These are phyloP conservation scores for Notarius quadriscutis DNA, from an alignment of 2,113 vertebrate genomes.

Conservation along the genomic window DNA sequence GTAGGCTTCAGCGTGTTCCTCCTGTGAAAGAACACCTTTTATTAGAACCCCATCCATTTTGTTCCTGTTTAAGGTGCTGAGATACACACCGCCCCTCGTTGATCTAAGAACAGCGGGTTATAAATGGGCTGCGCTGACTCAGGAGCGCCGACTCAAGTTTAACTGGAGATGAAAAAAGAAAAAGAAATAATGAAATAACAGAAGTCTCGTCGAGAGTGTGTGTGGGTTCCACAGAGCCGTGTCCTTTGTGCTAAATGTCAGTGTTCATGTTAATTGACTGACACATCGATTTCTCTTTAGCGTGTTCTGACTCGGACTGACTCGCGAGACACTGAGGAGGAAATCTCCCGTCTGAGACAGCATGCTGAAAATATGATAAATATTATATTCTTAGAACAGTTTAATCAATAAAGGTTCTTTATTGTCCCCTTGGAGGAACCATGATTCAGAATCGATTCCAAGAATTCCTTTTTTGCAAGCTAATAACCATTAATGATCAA, in stretches of 20 bases:
- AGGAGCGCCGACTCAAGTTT: constrained; percentile 44
- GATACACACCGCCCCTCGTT: constrained; percentile 15
- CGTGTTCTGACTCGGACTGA: constrained; percentile 22
- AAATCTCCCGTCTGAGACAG: neutral
- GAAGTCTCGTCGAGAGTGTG: neutral
- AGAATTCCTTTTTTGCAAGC: neutral
- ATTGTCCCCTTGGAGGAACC: neutral
- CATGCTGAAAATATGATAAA: too few relatives aligned
- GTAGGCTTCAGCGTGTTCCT: constrained; percentile 26
- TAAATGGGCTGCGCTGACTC: constrained; percentile 55
- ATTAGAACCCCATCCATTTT: constrained; percentile 40
- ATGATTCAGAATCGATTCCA: too few relatives aligned
- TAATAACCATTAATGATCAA: neutral
- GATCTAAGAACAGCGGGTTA: constrained; percentile 45
- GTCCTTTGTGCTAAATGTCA: constrained; percentile 46
- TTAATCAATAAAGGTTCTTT: neutral
- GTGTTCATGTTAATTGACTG: constrained; percentile 48
- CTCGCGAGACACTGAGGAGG: neutral
- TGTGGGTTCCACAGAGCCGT: neutral
- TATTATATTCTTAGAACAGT: neutral
- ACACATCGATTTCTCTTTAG: constrained; percentile 49
- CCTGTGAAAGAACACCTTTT: constrained; percentile 29
- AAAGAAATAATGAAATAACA: neutral
- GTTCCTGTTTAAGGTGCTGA: constrained; percentile 37
- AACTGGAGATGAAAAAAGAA: constrained; percentile 33